phyloP scores from a whole-genome alignment of 2,113 vertebrate genomes.

The Dasyornis broadbenti region DNA sequence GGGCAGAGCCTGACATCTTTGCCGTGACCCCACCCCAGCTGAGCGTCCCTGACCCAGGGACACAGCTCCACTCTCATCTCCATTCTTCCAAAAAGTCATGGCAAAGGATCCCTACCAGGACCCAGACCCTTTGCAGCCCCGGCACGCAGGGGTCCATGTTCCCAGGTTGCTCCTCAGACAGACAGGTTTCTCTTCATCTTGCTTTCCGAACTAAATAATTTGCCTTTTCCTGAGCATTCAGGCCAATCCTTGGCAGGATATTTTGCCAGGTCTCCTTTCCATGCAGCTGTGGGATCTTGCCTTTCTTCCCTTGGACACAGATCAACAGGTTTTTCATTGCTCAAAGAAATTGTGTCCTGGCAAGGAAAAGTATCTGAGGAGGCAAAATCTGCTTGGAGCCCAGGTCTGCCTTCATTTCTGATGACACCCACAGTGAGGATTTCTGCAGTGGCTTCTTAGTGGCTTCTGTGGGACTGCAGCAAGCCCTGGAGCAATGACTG shows the following conservation, averaged over 20 bases:
- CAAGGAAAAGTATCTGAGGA: background rate
- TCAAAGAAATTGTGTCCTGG: background rate
- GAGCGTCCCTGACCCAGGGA: background rate
- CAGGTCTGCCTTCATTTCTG: background rate
- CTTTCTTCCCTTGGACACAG: background rate
- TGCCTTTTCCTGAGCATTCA: background rate
- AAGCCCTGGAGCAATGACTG: background rate
- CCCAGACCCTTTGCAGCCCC: rapidly evolving
- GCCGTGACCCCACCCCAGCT: background rate
- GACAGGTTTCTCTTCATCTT: background rate
- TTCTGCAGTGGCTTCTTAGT: background rate
- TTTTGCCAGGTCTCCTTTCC: background rate
- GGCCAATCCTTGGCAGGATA: background rate
- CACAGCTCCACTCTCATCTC: background rate
- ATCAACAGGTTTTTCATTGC: background rate
- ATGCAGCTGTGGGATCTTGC: background rate
- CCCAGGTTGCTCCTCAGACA: background rate
- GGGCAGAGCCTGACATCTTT: background rate
- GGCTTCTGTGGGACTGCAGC: background rate
- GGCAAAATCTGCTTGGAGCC: background rate
- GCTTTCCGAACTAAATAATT: background rate
- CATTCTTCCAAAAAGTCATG: background rate
- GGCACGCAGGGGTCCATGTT: background rate
- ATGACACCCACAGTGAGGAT: rapidly evolving
- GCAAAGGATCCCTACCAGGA: background rate